Evolutionary conservation across 2,888 invertebrate species (phyloP).

Genomic region (Aspidapion aeneum): DNA sequence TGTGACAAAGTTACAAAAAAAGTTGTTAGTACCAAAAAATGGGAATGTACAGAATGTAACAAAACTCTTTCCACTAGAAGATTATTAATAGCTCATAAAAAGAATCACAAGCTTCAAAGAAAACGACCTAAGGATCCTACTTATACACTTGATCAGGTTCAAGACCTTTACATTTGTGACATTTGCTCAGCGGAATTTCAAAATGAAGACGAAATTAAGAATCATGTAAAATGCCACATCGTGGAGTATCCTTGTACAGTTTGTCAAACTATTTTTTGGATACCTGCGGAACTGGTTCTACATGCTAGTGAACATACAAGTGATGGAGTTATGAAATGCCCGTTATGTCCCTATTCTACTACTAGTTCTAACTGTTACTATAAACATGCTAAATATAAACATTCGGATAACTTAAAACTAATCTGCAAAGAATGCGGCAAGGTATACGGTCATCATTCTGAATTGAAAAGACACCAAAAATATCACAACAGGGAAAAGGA

Average conservation of each 20-base stretch:
- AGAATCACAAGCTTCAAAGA: neutral
- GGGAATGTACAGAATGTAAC: neutral
- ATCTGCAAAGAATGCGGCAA: slow-evolving; percentile 54
- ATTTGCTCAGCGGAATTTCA: slow-evolving; percentile 37
- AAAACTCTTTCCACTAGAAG: neutral
- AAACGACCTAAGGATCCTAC: slow-evolving; percentile 20
- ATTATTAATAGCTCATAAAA: neutral
- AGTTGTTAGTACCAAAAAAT: too few species aligned
- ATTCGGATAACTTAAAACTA: slow-evolving; percentile 47
- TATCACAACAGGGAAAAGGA: slow-evolving; percentile 53
- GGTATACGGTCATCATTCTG: slow-evolving; percentile 53
- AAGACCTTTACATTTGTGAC: slow-evolving; percentile 36
- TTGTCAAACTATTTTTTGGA: slow-evolving; percentile 16
- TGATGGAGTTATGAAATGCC: slow-evolving; percentile 17
- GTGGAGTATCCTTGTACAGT: slow-evolving; percentile 7
- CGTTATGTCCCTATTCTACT: slow-evolving; percentile 37
- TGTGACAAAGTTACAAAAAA: too few species aligned
- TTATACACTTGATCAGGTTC: slow-evolving; percentile 35
- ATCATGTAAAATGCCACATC: slow-evolving; percentile 15
- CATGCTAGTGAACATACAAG: slow-evolving; percentile 16
- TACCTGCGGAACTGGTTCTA: slow-evolving; percentile 18
- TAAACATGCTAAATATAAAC: slow-evolving; percentile 41
- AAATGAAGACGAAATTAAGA: slow-evolving; percentile 25
- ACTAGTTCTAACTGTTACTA: slow-evolving; percentile 35
- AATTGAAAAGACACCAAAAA: slow-evolving; percentile 55